phyloP scores from a whole-genome alignment of 2,888 invertebrate genomes.

The Trichogramma evanescens region DNA sequence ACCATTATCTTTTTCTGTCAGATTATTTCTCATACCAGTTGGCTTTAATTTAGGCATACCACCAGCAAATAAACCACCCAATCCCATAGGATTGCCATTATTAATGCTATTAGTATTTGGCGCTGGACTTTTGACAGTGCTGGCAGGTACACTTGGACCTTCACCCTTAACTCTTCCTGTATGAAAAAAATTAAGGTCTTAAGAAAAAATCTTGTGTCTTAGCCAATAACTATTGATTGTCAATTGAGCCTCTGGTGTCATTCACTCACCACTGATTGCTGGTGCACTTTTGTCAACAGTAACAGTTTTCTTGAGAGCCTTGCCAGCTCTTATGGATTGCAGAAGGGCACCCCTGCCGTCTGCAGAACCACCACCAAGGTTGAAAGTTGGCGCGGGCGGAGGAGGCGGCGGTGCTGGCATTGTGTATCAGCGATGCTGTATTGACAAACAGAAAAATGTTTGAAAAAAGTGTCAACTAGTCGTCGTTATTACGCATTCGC shows the following conservation, averaged over 20 bases:
- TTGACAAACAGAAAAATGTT: slow-evolving; percentile 24
- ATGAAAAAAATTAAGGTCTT: slow-evolving; percentile 13
- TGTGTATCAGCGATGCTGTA: slow-evolving; percentile 18
- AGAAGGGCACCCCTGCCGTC: slow-evolving; percentile 65
- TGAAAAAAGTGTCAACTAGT: background rate
- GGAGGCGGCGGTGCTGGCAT: slow-evolving; percentile 59
- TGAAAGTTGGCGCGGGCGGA: slow-evolving; percentile 54
- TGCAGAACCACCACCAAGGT: slow-evolving; percentile 45
- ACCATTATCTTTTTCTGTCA: slow-evolving; percentile 31
- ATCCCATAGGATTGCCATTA: slow-evolving; percentile 42
- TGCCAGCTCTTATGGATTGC: slow-evolving; percentile 76
- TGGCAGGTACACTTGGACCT: slow-evolving; percentile 38
- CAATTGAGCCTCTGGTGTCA: background rate
- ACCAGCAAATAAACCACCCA: slow-evolving; percentile 73
- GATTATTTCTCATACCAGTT: slow-evolving; percentile 52
- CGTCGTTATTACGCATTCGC: slow-evolving; percentile 1
- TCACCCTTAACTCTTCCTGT: slow-evolving; percentile 41
- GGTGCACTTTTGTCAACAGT: slow-evolving; percentile 91
- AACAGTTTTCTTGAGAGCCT: slow-evolving; percentile 73
- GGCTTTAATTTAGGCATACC: slow-evolving; percentile 76
- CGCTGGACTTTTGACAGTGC: slow-evolving; percentile 24
- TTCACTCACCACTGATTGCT: slow-evolving; percentile 58
- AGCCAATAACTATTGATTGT: background rate
- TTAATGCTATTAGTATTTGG: slow-evolving; percentile 27
- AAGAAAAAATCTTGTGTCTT: background rate